Evolutionary conservation across 2,888 invertebrate genomes (phyloP).

Genomic region (Tipula unca): DNA sequence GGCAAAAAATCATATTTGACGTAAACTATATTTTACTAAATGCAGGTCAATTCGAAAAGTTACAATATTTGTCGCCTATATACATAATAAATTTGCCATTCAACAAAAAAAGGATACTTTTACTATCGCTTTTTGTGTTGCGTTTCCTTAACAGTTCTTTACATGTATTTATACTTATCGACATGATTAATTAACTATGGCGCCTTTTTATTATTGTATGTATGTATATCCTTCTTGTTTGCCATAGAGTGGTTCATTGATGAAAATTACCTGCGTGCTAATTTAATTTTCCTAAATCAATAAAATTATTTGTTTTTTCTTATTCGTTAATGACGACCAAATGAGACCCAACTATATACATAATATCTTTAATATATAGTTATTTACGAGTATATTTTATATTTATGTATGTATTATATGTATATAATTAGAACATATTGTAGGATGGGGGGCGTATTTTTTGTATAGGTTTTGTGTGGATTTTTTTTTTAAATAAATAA

Average conservation of each 20-base stretch:
- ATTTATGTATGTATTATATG: too few species aligned
- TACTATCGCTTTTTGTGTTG: background rate
- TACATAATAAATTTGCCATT: conserved; percentile 4
- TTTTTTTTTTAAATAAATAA: background rate
- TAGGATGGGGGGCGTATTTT: background rate
- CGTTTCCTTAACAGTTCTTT: background rate
- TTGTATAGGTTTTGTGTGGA: background rate
- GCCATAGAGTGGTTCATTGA: background rate
- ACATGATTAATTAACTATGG: conserved; percentile 22
- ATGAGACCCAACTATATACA: background rate
- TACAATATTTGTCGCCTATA: background rate
- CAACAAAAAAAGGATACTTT: background rate
- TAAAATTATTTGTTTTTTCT: conserved; percentile 4
- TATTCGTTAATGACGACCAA: background rate
- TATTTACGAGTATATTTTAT: too few species aligned
- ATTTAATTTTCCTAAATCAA: conserved; percentile 17
- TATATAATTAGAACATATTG: background rate
- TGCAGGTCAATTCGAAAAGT: background rate
- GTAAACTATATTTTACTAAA: background rate
- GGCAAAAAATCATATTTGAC: background rate
- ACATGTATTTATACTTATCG: conserved; percentile 14
- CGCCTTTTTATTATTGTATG: conserved; percentile 19
- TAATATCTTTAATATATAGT: too few species aligned
- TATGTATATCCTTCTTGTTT: background rate
- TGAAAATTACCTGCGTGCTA: conserved; percentile 14